A percentile compares a stretch with the other conserved stretches of the same genome.
These are phyloP conservation scores for Phthorimaea operculella DNA, from an alignment of 1,140 invertebrate genomes.

Conservation along the genomic window DNA sequence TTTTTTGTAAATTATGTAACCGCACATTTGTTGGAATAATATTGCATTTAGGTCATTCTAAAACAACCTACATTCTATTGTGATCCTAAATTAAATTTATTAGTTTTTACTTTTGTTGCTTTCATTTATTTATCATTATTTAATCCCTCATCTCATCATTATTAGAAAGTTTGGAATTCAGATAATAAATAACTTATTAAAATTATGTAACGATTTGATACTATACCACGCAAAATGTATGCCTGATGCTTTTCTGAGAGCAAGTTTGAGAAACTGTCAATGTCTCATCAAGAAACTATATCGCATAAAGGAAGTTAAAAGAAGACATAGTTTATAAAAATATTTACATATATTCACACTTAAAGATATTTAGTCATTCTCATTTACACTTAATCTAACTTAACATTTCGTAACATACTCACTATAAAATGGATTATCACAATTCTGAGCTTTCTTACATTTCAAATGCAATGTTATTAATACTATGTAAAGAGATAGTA, in stretches of 20 bases:
- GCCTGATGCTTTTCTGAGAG: too few species aligned
- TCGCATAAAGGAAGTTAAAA: too few species aligned
- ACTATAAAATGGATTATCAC: conserved; percentile 15
- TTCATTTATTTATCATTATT: conserved; percentile 27
- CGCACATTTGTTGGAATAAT: not conserved
- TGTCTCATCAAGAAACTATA: too few species aligned
- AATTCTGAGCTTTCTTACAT: conserved; percentile 17
- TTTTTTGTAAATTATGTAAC: not conserved
- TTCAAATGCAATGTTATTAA: conserved; percentile 32
- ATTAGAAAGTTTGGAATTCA: too few species aligned
- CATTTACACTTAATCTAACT: too few species aligned
- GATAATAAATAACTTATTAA: too few species aligned
- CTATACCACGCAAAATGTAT: too few species aligned
- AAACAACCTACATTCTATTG: conserved; percentile 34
- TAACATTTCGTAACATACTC: not conserved
- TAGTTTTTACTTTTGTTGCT: conserved; percentile 43
- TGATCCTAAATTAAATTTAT: conserved; percentile 64
- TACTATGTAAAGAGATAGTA: conserved; percentile 39
- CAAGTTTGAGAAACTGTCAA: too few species aligned
- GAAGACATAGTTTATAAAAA: too few species aligned
- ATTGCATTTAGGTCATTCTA: conserved; percentile 9
- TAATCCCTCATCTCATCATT: not conserved
- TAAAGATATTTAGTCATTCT: too few species aligned
- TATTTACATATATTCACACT: too few species aligned
- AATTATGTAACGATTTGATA: too few species aligned